Conservation (phyloP, 2,888 invertebrate genomes). For the Drosophila nr. perissopoda region DNA sequence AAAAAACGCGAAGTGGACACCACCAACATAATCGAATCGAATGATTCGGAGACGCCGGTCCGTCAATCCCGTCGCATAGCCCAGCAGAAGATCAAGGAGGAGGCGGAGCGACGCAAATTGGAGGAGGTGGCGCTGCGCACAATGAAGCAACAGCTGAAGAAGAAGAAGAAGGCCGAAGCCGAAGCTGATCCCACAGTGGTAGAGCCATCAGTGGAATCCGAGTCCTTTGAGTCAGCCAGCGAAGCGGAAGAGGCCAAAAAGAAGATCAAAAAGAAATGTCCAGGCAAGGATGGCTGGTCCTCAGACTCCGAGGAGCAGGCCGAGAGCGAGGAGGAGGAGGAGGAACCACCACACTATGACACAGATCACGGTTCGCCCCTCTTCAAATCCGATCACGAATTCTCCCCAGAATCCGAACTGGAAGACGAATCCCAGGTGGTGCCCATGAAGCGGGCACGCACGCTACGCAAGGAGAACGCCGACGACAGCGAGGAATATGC, state of each 20-base stretch:
- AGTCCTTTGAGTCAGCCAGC: slow-evolving; percentile 76
- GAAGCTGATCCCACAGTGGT: slow-evolving; percentile 82
- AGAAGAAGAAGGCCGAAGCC: slow-evolving; percentile 85
- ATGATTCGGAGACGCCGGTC: slow-evolving; percentile 85
- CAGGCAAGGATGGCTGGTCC: slow-evolving; percentile 84
- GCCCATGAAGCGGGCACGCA: slow-evolving; percentile 93
- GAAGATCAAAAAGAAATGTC: slow-evolving; percentile 84
- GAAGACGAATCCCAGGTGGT: slow-evolving; percentile 88
- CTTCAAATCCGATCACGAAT: slow-evolving; percentile 95
- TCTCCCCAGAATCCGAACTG: slow-evolving; percentile 95
- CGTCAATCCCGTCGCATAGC: slow-evolving; percentile 94
- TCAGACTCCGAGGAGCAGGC: slow-evolving; percentile 85
- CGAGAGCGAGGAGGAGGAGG: slow-evolving; percentile 85
- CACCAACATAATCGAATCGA: slow-evolving; percentile 82
- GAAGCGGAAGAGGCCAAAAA: slow-evolving; percentile 83
- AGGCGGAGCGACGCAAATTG: slow-evolving; percentile 90
- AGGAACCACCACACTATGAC: slow-evolving; percentile 85
- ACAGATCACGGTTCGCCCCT: slow-evolving; percentile 86
- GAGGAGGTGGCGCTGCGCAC: slow-evolving; percentile 91
- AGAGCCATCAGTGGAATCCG: slow-evolving; percentile 76
- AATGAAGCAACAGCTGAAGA: slow-evolving; percentile 88
- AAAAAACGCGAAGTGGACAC: slow-evolving; percentile 83
- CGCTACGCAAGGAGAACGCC: slow-evolving; percentile 91
- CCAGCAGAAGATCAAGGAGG: slow-evolving; percentile 94
- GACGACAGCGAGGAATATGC: slow-evolving; percentile 65